phyloP scores from a whole-genome alignment of 2,888 invertebrate species.

The Cataglyphis cursor region DNA sequence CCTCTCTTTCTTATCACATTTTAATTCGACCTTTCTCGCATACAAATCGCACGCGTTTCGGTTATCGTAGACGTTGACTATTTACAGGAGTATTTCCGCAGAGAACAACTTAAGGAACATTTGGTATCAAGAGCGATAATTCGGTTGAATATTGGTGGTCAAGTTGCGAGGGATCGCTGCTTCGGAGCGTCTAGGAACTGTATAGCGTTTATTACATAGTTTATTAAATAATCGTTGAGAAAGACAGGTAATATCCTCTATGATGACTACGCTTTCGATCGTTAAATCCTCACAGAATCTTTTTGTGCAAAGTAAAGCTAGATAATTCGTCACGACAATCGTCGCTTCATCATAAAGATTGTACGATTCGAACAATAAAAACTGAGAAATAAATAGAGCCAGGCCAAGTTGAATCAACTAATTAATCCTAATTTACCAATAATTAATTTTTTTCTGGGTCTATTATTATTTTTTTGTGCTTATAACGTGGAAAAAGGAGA shows the following conservation, averaged over 20 bases:
- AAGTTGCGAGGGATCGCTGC: constrained; percentile 57
- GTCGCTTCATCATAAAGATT: neutral
- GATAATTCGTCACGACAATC: neutral
- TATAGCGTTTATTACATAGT: constrained; percentile 9
- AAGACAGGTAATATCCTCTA: neutral
- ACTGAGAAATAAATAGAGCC: neutral
- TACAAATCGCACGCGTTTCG: constrained; percentile 47
- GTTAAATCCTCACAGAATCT: constrained; percentile 8
- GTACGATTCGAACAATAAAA: neutral
- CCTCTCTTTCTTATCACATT: constrained; percentile 34
- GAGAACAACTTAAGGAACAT: constrained; percentile 75
- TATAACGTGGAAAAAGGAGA: neutral
- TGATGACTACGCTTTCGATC: neutral
- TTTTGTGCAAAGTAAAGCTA: constrained; percentile 13
- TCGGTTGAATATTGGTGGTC: constrained; percentile 67
- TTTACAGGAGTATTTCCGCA: constrained; percentile 69
- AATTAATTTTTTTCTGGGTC: neutral
- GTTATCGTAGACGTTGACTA: constrained; percentile 63
- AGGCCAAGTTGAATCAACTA: neutral
- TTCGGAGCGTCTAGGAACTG: constrained; percentile 60
- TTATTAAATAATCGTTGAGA: constrained; percentile 21
- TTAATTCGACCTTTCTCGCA: constrained; percentile 45
- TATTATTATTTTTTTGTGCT: neutral
- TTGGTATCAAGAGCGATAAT: constrained; percentile 76
- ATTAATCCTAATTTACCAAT: constrained; percentile 15